A percentile compares a stretch with the other conserved stretches of the same genome.
Evolutionary conservation across 2,888 invertebrate species (phyloP).

Genomic region (Aleiodes testaceus): DNA sequence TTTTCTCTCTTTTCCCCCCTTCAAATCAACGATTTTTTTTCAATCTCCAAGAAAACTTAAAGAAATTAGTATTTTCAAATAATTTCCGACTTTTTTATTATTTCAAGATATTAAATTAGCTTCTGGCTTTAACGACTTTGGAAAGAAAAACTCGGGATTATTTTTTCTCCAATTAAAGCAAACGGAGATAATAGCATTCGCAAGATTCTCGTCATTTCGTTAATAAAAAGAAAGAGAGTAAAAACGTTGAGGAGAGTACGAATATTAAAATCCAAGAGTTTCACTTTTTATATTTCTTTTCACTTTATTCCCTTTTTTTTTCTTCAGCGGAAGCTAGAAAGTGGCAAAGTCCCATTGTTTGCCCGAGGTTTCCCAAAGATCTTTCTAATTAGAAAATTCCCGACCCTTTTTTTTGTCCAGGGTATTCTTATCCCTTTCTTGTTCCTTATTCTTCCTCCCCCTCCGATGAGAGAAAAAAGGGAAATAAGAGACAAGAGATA

Average conservation of each 20-base stretch:
- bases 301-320: conserved; percentile 32
- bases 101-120: neutral
- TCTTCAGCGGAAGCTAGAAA: conserved; percentile 39
- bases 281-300: conserved; percentile 32
- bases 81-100: neutral
- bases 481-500: conserved; percentile 14
- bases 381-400: conserved; percentile 70
- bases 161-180: conserved; percentile 41
- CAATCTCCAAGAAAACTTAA: too few species aligned
- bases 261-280: conserved; percentile 50
- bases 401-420: conserved; percentile 53
- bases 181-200: conserved; percentile 41
- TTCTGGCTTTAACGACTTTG: conserved; percentile 22
- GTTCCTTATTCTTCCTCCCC: conserved; percentile 40
- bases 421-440: conserved; percentile 52
- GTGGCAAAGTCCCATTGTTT: conserved; percentile 57
- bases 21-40: too few species aligned
- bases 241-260: conserved; percentile 41
- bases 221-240: conserved; percentile 41
- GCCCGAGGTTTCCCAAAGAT: conserved; percentile 57
- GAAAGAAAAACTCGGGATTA: conserved; percentile 27
- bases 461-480: conserved; percentile 54
- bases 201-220: conserved; percentile 38
- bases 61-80: too few species aligned
- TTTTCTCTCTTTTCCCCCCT: conserved; percentile 19